A percentile compares a stretch with the other conserved stretches of the same genome.
phyloP scores from a whole-genome alignment of 2,113 vertebrate genomes.

The Callocephalon fimbriatum region DNA sequence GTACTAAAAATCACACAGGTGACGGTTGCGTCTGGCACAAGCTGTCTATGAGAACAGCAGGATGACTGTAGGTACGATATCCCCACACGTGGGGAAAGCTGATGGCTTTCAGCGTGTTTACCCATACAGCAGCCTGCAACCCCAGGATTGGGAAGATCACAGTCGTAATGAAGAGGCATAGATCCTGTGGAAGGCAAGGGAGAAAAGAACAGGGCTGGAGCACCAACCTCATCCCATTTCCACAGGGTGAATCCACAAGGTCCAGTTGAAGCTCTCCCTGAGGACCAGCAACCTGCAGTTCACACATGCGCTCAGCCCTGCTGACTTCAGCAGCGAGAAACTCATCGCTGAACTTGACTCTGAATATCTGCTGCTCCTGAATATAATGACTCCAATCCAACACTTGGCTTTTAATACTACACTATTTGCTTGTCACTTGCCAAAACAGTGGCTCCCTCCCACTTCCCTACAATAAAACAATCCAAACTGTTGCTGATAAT shows the following conservation, averaged over 20 bases:
- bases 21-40: background rate
- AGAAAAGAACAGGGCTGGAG: background rate
- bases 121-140: background rate
- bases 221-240: rapidly evolving
- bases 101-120: rapidly evolving
- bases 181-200: background rate
- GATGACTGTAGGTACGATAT: background rate
- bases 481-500: background rate
- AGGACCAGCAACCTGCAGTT: background rate
- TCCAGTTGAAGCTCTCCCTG: background rate
- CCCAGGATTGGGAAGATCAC: background rate
- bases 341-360: rapidly evolving
- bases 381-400: background rate
- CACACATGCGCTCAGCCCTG: rapidly evolving
- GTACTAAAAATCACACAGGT: rapidly evolving
- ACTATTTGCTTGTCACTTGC: background rate
- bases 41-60: background rate
- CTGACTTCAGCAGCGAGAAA: background rate
- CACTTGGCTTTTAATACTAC: background rate
- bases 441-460: background rate
- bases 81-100: background rate
- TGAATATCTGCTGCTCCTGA: background rate
- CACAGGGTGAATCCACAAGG: rapidly evolving
- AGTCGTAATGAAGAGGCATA: background rate
- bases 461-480: background rate